phyloP scores from a whole-genome alignment of 2,888 invertebrate species.

The Syritta pipiens region DNA sequence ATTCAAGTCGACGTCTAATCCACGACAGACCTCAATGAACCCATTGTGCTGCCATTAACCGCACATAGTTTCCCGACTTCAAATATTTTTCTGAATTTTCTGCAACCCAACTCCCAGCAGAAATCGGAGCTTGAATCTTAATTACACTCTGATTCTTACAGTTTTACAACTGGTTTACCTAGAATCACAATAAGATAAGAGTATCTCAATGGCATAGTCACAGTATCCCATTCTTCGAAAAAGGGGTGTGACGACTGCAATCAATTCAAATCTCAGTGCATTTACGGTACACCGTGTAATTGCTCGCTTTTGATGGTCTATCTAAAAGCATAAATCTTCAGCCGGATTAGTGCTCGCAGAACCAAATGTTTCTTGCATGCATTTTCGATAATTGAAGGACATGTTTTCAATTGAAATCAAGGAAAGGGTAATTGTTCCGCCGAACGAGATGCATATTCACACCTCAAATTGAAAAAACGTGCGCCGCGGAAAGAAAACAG shows the following conservation, averaged over 20 bases:
- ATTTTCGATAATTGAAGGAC: constrained; percentile 58
- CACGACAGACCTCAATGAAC: no score
- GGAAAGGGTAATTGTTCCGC: constrained; percentile 44
- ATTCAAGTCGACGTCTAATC: no score
- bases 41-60: no score
- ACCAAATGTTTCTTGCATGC: constrained; percentile 26
- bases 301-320: constrained; percentile 17
- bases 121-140: no score
- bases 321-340: constrained; percentile 14
- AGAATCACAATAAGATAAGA: no score
- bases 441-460: constrained; percentile 57
- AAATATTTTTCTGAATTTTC: no score
- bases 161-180: no score
- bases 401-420: constrained; percentile 45
- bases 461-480: constrained; percentile 52
- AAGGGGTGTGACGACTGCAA: neutral
- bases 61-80: no score
- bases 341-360: neutral
- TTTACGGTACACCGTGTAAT: constrained; percentile 26
- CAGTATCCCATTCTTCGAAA: neutral
- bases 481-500: constrained; percentile 14
- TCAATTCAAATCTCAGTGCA: constrained; percentile 14
- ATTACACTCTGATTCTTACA: no score
- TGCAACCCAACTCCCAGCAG: no score
- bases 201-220: no score